Conservation (phyloP, 1,140 invertebrate genomes). For the Trichoplusia ni region DNA sequence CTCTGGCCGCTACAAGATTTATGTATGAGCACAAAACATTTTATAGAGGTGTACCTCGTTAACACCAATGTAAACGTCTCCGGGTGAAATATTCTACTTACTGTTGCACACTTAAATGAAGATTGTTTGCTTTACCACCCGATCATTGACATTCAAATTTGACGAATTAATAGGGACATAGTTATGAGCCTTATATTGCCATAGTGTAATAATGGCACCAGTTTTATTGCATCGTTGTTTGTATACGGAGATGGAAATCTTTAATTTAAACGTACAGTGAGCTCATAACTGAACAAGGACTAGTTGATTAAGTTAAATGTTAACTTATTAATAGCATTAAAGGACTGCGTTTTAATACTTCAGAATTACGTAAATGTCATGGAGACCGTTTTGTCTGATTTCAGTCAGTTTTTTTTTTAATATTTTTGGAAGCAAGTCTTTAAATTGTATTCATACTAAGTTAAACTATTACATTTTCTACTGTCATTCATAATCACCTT, state of each 20-base stretch:
- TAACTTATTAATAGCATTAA: no score
- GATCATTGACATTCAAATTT: constrained; percentile 68
- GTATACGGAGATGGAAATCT: not conserved
- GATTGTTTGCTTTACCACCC: constrained; percentile 55
- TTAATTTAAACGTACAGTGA: not conserved
- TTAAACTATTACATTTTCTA: not conserved
- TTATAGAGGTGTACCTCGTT: constrained; percentile 71
- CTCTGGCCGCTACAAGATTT: constrained; percentile 62
- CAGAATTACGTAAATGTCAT: no score
- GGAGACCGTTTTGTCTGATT: no score
- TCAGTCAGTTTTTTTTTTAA: no score
- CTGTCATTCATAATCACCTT: not conserved
- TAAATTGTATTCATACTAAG: no score
- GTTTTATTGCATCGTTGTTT: constrained; percentile 21
- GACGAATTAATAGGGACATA: constrained; percentile 48
- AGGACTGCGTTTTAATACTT: no score
- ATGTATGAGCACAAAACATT: constrained; percentile 68
- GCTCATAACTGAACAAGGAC: no score
- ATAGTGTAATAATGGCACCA: not conserved
- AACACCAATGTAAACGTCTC: constrained; percentile 73
- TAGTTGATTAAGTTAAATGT: no score
- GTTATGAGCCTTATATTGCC: constrained; percentile 26
- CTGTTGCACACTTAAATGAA: constrained; percentile 31
- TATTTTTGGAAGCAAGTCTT: no score
- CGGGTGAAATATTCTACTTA: constrained; percentile 61